Conservation (phyloP, 2,888 invertebrate genomes). For the Scaeva pyrastri region DNA sequence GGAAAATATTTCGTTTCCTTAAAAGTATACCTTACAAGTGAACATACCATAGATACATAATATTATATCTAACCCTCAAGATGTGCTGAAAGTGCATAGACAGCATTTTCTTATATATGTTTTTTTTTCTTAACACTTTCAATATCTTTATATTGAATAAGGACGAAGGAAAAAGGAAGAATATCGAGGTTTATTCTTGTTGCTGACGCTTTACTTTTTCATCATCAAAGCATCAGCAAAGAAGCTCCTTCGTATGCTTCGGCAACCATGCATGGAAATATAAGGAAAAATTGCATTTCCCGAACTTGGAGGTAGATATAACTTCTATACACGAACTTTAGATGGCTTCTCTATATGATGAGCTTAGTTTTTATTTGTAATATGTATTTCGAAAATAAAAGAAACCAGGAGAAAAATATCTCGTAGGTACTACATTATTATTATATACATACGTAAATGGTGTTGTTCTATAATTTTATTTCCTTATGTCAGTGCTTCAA, state of each 20-base stretch:
- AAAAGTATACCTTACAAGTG: not conserved
- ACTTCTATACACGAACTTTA: slow-evolving; percentile 9
- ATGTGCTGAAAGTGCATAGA: slow-evolving; percentile 65
- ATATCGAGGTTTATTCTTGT: slow-evolving; percentile 34
- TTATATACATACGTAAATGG: not conserved
- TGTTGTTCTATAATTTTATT: slow-evolving; percentile 51
- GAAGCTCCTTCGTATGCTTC: slow-evolving; percentile 49
- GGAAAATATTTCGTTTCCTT: slow-evolving; percentile 61
- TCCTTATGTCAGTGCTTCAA: slow-evolving; percentile 7
- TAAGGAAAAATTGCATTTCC: slow-evolving; percentile 73
- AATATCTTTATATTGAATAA: slow-evolving; percentile 27
- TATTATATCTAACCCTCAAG: slow-evolving; percentile 14
- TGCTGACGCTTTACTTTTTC: slow-evolving; percentile 65
- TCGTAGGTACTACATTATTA: not conserved
- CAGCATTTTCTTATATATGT: slow-evolving; percentile 17
- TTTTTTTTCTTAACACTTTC: slow-evolving; percentile 22
- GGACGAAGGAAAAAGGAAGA: slow-evolving; percentile 2
- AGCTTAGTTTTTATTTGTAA: slow-evolving; percentile 50
- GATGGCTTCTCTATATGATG: slow-evolving; percentile 43
- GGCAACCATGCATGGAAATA: slow-evolving; percentile 71
- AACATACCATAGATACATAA: too few relatives aligned
- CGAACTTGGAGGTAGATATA: not conserved
- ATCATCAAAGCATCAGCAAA: slow-evolving; percentile 13
- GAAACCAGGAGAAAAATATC: not conserved
- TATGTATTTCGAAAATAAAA: slow-evolving; percentile 40